Conservation (phyloP, 2,888 invertebrate genomes). For the Thymelicus acteon region DNA sequence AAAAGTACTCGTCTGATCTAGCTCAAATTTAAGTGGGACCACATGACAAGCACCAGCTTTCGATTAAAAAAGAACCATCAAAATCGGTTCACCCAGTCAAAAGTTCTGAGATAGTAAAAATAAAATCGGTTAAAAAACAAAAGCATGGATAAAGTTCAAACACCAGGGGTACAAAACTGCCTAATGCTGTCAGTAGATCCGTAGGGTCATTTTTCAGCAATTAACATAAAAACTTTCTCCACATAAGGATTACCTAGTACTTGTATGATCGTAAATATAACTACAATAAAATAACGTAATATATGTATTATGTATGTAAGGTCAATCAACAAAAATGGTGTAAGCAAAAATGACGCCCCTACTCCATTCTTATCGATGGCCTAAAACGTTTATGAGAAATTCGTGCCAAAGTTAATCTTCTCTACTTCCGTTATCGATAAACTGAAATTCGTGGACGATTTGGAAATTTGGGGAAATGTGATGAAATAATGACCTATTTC, state of each 20-base stretch:
- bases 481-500: conserved; percentile 28
- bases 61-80: no score
- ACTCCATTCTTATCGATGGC: conserved; percentile 63
- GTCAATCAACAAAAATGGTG: conserved; percentile 43
- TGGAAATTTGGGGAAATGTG: conserved; percentile 39
- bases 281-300: conserved; percentile 16
- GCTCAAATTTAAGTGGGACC: no score
- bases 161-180: no score
- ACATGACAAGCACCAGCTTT: no score
- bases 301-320: no score
- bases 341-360: conserved; percentile 45
- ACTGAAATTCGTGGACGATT: conserved; percentile 61
- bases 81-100: no score
- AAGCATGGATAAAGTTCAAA: no score
- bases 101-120: no score
- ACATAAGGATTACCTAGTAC: neutral
- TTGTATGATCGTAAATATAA: neutral
- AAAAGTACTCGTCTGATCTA: no score
- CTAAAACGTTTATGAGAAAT: conserved; percentile 76
- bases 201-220: no score
- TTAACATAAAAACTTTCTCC: neutral
- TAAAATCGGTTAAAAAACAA: no score
- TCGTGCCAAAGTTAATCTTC: conserved; percentile 76
- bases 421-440: conserved; percentile 75
- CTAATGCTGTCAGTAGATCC: no score